Evolutionary conservation across 2,113 vertebrate genomes (phyloP).

Genomic region (Stercorarius parasiticus): DNA sequence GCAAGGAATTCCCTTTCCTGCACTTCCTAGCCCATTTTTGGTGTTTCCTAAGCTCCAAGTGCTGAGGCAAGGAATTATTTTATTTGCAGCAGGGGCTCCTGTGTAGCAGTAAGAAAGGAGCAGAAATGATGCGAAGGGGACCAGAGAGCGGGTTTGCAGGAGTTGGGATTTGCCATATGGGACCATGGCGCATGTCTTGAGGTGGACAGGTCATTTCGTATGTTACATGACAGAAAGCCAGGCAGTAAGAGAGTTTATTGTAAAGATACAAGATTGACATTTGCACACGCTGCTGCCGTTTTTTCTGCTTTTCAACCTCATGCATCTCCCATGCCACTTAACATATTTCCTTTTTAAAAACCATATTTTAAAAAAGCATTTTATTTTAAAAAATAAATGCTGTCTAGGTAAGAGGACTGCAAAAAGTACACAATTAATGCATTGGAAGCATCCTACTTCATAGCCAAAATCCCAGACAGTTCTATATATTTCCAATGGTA

Average conservation of each 20-base stretch:
- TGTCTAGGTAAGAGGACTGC: not conserved
- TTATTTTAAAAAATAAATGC: not conserved
- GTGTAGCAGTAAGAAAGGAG: not conserved
- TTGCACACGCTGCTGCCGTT: not conserved
- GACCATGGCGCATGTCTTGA: not conserved
- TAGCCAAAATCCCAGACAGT: not conserved
- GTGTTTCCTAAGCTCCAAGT: not conserved
- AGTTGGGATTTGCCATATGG: not conserved
- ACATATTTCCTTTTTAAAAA: not conserved
- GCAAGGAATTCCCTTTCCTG: not conserved
- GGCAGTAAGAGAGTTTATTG: not conserved
- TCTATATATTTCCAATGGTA: not conserved
- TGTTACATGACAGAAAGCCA: not conserved
- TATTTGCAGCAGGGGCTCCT: not conserved
- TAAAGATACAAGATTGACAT: not conserved
- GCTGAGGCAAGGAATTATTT: not conserved
- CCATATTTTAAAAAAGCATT: not conserved
- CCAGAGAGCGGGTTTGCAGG: not conserved
- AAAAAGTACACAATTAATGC: not conserved
- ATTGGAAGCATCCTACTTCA: not conserved
- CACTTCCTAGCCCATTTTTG: not conserved
- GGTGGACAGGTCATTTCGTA: not conserved
- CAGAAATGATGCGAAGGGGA: not conserved
- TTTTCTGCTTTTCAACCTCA: not conserved
- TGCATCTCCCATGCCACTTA: not conserved